Percentiles rank a stretch among this genome's conserved stretches.
phyloP scores from a whole-genome alignment of 2,888 invertebrate species.

The Xylota segnis region DNA sequence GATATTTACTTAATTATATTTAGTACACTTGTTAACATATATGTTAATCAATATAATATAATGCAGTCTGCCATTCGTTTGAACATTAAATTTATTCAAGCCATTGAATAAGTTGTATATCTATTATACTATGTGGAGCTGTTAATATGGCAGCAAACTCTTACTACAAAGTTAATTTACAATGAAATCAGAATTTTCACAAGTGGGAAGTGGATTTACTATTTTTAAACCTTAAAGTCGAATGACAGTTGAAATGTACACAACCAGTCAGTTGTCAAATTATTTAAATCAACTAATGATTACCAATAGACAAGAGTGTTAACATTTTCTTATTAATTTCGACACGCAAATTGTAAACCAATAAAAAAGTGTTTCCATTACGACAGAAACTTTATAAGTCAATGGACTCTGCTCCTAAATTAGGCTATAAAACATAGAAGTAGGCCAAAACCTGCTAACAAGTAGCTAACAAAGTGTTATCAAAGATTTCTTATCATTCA shows the following conservation, averaged over 20 bases:
- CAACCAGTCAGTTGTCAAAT: not conserved
- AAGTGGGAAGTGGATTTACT: not conserved
- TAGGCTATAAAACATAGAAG: not conserved
- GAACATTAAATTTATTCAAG: not conserved
- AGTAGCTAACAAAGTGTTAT: not conserved
- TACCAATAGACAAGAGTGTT: not conserved
- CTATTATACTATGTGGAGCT: not conserved
- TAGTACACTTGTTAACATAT: not conserved
- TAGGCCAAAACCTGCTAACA: not conserved
- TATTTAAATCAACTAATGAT: not conserved
- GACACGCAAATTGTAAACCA: not conserved
- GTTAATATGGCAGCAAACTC: not conserved
- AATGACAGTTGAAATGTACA: constrained; percentile 2
- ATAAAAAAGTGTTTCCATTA: no score
- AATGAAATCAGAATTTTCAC: constrained; percentile 7
- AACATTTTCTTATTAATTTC: not conserved
- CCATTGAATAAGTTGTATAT: not conserved
- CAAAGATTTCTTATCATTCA: constrained; percentile 5
- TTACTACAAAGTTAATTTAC: not conserved
- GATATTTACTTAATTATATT: not conserved
- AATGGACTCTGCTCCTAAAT: constrained; percentile 1
- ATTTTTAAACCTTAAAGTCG: not conserved
- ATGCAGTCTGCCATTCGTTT: not conserved
- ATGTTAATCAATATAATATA: constrained; percentile 12
- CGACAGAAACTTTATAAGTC: not conserved